A percentile compares a stretch with the other conserved stretches of the same genome.
phyloP scores from a whole-genome alignment of 2,113 vertebrate species.

The Rhizomys pruinosus region DNA sequence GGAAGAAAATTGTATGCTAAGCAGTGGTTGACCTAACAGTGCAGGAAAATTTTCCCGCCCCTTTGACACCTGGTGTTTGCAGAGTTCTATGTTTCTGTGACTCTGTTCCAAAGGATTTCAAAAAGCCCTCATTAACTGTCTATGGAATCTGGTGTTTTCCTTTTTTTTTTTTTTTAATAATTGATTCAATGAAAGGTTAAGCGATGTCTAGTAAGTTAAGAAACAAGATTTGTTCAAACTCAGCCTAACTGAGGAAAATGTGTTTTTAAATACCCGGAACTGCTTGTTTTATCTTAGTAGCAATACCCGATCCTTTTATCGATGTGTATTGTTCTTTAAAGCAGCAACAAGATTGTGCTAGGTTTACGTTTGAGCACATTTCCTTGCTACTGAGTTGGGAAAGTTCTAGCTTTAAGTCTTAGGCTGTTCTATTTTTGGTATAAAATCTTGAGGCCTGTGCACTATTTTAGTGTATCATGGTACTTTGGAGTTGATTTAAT shows the following conservation, averaged over 20 bases:
- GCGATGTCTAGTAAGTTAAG: not conserved
- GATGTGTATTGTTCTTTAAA: not conserved
- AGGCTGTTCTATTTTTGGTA: not conserved
- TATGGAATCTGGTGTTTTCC: not conserved
- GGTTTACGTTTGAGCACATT: not conserved
- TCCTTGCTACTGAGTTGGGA: not conserved
- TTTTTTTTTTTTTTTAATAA: not conserved
- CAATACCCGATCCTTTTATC: not conserved
- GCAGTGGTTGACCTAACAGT: not conserved
- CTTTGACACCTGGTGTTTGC: fast-evolving
- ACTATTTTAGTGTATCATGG: not conserved
- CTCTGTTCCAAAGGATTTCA: not conserved
- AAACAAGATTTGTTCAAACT: not conserved
- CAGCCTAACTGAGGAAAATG: not conserved
- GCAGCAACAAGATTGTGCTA: not conserved
- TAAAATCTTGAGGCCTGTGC: not conserved
- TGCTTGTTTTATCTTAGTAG: not conserved
- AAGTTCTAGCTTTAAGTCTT: not conserved
- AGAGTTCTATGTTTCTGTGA: not conserved
- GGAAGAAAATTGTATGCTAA: not conserved
- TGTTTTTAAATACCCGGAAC: not conserved
- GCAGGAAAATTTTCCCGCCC: not conserved
- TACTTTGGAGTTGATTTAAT: not conserved
- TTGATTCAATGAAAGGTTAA: not conserved
- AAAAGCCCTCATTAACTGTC: not conserved